Conservation (phyloP, 2,113 vertebrate genomes). For the Callopanchax toddi region DNA sequence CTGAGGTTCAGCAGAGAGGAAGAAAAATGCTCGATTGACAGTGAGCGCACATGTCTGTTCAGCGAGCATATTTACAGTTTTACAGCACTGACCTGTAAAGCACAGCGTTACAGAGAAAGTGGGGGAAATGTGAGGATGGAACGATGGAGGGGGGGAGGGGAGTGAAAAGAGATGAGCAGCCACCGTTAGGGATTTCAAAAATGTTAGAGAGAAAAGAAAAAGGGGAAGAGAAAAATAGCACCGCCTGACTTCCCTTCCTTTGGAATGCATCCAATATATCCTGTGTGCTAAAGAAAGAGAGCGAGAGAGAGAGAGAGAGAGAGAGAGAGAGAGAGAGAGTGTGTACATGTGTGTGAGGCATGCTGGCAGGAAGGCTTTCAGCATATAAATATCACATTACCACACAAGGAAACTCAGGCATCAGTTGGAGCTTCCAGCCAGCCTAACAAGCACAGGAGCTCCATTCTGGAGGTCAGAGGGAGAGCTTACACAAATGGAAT, state of each 20-base stretch:
- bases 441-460: slow-evolving; percentile 74
- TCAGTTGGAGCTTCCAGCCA: slow-evolving; percentile 70
- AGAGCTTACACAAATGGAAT: slow-evolving; percentile 71
- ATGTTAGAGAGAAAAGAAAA: slow-evolving; percentile 35
- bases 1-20: slow-evolving; percentile 31
- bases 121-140: slow-evolving; percentile 32
- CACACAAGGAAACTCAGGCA: slow-evolving; percentile 80
- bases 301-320: too few species aligned
- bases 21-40: slow-evolving; percentile 24
- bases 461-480: slow-evolving; percentile 67
- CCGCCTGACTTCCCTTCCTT: slow-evolving; percentile 64
- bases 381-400: slow-evolving; percentile 85
- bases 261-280: slow-evolving; percentile 76
- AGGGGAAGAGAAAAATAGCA: slow-evolving; percentile 49
- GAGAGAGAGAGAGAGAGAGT: slow-evolving; percentile 14
- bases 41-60: slow-evolving; percentile 36
- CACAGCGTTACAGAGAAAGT: slow-evolving; percentile 51
- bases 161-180: slow-evolving; percentile 30
- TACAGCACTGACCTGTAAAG: slow-evolving; percentile 66
- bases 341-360: slow-evolving; percentile 59
- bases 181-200: slow-evolving; percentile 42
- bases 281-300: slow-evolving; percentile 37
- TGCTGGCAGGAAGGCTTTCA: slow-evolving; percentile 76
- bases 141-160: slow-evolving; percentile 15
- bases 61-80: slow-evolving; percentile 47